Percentiles rank a stretch among this genome's conserved stretches.
Conservation (phyloP, 1,140 invertebrate species). For the Anthonomus grandis region DNA sequence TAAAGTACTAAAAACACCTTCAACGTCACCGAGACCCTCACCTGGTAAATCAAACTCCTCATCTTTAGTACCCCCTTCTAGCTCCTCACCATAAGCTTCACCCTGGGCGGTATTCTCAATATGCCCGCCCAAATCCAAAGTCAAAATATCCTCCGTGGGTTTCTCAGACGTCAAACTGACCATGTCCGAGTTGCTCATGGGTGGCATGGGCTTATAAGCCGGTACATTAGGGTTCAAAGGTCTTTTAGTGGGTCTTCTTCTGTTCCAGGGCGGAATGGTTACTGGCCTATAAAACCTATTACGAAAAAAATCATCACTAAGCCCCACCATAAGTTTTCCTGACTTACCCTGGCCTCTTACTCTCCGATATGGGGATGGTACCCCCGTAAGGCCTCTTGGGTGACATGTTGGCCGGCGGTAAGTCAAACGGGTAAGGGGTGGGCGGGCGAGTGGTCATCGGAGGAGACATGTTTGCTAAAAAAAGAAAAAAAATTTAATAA, state of each 20-base stretch:
- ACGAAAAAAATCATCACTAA: constrained; percentile 6
- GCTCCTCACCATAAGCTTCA: background rate
- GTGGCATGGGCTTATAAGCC: constrained; percentile 54
- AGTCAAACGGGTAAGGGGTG: constrained; percentile 68
- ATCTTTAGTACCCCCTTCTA: background rate
- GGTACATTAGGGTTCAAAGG: constrained; percentile 49
- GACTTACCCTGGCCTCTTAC: constrained; percentile 50
- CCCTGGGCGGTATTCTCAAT: constrained; percentile 18
- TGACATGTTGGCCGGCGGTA: constrained; percentile 50
- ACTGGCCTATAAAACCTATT: constrained; percentile 53
- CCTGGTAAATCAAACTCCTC: background rate
- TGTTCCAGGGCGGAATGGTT: constrained; percentile 57
- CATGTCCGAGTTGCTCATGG: constrained; percentile 37
- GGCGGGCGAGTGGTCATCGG: constrained; percentile 54
- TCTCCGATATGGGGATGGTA: constrained; percentile 3
- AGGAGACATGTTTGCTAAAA: constrained; percentile 47
- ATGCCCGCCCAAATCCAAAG: constrained; percentile 42
- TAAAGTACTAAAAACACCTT: background rate
- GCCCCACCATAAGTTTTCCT: too few relatives aligned
- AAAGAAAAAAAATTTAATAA: background rate
- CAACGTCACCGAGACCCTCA: background rate
- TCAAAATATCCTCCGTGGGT: constrained; percentile 44
- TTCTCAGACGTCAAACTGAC: constrained; percentile 43
- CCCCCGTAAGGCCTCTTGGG: constrained; percentile 29
- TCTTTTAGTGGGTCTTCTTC: constrained; percentile 47